Percentiles rank a stretch among this genome's conserved stretches.
Conservation (phyloP, 1,140 invertebrate genomes). For the Ruditapes philippinarum region DNA sequence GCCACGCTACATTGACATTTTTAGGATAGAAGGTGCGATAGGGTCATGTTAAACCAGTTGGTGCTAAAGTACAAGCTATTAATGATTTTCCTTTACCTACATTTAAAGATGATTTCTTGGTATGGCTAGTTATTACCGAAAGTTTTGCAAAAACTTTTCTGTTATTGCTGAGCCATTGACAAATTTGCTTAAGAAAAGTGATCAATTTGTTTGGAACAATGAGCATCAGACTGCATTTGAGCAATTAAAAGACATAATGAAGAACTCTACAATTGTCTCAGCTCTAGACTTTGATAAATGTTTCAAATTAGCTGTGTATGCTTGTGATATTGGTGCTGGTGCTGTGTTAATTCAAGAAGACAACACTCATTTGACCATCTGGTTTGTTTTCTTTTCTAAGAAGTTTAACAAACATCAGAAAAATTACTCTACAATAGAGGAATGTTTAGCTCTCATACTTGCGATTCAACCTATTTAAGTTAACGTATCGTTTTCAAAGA, state of each 20-base stretch:
- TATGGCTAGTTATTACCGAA: constrained; percentile 60
- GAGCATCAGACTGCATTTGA: constrained; percentile 79
- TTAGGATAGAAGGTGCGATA: constrained; percentile 64
- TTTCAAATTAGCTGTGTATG: constrained; percentile 81
- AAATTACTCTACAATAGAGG: no score
- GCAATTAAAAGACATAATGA: constrained; percentile 76
- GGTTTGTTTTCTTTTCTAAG: constrained; percentile 69
- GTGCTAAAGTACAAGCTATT: no score
- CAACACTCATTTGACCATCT: constrained; percentile 72
- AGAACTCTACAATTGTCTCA: neutral
- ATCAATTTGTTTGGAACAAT: constrained; percentile 75
- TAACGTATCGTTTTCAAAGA: constrained; percentile 48
- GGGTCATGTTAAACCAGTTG: constrained; percentile 53
- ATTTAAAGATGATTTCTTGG: no score
- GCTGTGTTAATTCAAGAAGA: no score
- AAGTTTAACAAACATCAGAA: no score
- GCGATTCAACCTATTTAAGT: no score
- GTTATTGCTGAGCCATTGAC: constrained; percentile 81
- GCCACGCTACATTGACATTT: constrained; percentile 54
- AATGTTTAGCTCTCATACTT: constrained; percentile 43
- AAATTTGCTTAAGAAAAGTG: no score
- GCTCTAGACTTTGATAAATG: no score
- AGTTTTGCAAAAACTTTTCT: constrained; percentile 68
- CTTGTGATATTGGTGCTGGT: constrained; percentile 75
- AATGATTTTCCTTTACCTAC: no score